These are phyloP conservation scores for Syngnathus typhle DNA, from an alignment of 2,113 vertebrate species.

Conservation along the genomic window DNA sequence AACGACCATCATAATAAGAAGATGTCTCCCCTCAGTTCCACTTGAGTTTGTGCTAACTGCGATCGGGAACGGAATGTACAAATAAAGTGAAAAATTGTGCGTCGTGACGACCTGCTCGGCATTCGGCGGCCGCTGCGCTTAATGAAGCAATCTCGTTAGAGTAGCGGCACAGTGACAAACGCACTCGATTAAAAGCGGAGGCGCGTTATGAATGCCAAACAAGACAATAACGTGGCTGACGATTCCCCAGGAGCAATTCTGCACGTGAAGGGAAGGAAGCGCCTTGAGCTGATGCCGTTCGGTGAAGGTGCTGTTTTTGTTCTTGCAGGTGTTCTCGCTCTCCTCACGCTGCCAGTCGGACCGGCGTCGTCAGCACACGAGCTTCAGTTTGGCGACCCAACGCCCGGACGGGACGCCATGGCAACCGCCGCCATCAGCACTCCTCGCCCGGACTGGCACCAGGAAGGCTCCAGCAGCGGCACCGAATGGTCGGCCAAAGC, in stretches of 20 bases:
- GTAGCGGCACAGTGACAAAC: constrained; percentile 28
- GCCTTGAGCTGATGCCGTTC: too few relatives aligned
- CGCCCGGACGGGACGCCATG: constrained; percentile 69
- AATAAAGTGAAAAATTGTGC: background rate
- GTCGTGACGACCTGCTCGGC: background rate
- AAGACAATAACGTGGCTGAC: constrained; percentile 1
- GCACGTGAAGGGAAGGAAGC: background rate
- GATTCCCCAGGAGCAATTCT: background rate
- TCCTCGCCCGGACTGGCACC: constrained; percentile 33
- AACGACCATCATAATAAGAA: too few relatives aligned
- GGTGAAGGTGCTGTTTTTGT: background rate
- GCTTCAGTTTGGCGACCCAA: constrained; percentile 70
- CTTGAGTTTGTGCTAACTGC: too few relatives aligned
- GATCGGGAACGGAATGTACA: too few relatives aligned
- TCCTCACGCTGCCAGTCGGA: constrained; percentile 84
- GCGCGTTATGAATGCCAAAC: constrained; percentile 42
- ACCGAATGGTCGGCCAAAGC: constrained; percentile 35
- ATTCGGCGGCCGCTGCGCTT: constrained; percentile 25
- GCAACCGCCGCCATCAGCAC: constrained; percentile 62
- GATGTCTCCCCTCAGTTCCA: too few relatives aligned
- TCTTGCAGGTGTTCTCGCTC: constrained; percentile 82
- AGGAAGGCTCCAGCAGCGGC: constrained; percentile 59
- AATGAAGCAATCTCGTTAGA: constrained; percentile 46
- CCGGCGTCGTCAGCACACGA: constrained; percentile 80
- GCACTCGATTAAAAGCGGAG: constrained; percentile 48